phyloP scores from a whole-genome alignment of 53 echinoderm and acorn worm species.

The Antedon mediterranea region DNA sequence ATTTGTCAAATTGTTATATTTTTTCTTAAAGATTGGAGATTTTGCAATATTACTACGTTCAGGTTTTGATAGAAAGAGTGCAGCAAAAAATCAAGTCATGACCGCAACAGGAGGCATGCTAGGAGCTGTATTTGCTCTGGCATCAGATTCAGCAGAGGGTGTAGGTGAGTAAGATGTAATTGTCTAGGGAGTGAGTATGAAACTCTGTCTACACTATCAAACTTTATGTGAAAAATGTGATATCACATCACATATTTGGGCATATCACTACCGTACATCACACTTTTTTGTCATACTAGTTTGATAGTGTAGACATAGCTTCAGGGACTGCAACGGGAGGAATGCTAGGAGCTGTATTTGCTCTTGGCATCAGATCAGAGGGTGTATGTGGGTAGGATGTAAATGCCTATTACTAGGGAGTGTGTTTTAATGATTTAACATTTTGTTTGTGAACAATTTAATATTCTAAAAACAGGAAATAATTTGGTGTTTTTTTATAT shows the following conservation, averaged over 20 bases:
- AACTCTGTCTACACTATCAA: too few species aligned
- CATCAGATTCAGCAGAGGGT: slow-evolving; percentile 80
- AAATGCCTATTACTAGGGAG: background rate
- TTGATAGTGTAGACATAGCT: too few species aligned
- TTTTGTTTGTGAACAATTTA: background rate
- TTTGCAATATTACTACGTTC: slow-evolving; percentile 79
- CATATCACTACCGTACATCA: too few species aligned
- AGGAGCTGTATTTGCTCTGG: slow-evolving; percentile 63
- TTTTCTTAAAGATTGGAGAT: slow-evolving; percentile 61
- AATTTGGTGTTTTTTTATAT: slow-evolving; percentile 6
- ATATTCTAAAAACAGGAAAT: background rate
- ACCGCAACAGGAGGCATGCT: slow-evolving; percentile 74
- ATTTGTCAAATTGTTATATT: background rate
- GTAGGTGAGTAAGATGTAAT: slow-evolving; percentile 35
- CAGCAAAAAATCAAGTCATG: slow-evolving; percentile 66
- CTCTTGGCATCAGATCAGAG: slow-evolving; percentile 75
- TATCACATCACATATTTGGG: too few species aligned
- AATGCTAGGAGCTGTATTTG: slow-evolving; percentile 53
- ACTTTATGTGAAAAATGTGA: too few species aligned
- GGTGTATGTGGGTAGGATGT: slow-evolving; percentile 37
- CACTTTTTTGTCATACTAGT: too few species aligned
- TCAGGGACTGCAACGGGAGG: slow-evolving; percentile 78
- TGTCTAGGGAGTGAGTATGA: background rate
- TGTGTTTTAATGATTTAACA: too few species aligned
- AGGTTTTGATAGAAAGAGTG: slow-evolving; percentile 63